Conservation (phyloP, 2,113 vertebrate genomes). For the Neopipo cinnamomea region DNA sequence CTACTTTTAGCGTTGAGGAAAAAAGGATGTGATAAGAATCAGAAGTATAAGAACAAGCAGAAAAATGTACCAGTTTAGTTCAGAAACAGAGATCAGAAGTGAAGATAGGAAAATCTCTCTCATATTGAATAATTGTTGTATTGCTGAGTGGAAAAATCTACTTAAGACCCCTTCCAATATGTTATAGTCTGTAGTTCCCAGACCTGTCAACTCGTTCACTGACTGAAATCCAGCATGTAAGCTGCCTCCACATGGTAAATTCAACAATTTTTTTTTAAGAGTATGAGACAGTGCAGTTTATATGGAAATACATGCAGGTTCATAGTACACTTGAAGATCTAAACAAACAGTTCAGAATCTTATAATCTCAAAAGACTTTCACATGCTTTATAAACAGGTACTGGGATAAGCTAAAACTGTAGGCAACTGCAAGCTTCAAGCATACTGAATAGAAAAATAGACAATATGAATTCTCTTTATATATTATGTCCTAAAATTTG, state of each 20-base stretch:
- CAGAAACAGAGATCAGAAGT: background rate
- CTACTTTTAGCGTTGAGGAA: background rate
- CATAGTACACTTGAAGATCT: background rate
- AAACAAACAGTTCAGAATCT: background rate
- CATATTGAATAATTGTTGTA: background rate
- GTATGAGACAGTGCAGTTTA: background rate
- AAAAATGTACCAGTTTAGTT: background rate
- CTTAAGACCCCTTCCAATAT: constrained; percentile 16
- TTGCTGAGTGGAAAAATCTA: background rate
- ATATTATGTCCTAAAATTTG: background rate
- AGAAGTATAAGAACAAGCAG: background rate
- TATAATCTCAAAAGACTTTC: background rate
- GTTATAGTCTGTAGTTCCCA: background rate
- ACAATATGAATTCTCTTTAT: background rate
- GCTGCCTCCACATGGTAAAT: background rate
- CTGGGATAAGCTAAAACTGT: background rate
- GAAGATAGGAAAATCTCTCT: constrained; percentile 45
- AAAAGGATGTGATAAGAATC: background rate
- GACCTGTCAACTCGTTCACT: background rate
- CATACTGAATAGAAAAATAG: background rate
- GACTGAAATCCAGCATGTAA: background rate
- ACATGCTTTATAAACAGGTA: background rate
- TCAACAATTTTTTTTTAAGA: background rate
- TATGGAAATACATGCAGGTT: background rate
- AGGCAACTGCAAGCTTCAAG: background rate